These are phyloP conservation scores for Hyperoplus immaculatus DNA, from an alignment of 2,797 vertebrate genomes.

Conservation along the genomic window DNA sequence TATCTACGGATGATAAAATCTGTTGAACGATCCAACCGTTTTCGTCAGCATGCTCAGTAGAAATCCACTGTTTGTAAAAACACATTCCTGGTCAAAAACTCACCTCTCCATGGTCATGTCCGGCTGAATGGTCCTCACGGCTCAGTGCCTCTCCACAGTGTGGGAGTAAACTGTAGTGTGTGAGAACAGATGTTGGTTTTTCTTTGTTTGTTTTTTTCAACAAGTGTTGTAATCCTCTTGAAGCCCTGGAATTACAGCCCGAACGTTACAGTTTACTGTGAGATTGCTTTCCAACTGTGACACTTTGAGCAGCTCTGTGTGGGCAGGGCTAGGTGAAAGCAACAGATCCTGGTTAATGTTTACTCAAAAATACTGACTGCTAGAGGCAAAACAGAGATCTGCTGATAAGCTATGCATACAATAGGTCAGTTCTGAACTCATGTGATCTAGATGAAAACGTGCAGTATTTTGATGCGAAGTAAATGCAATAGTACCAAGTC, in stretches of 20 bases:
- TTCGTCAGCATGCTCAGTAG: not conserved
- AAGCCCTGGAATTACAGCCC: constrained; percentile 10
- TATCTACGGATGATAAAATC: not conserved
- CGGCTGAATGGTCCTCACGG: constrained; percentile 50
- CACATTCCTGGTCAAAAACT: constrained; percentile 53
- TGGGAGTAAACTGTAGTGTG: constrained; percentile 7
- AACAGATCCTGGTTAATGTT: constrained; percentile 80
- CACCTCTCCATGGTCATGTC: constrained; percentile 77
- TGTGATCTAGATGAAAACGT: not conserved
- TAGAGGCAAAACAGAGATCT: constrained; percentile 27
- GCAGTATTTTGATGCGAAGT: not conserved
- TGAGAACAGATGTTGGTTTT: constrained; percentile 16
- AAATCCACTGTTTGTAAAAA: constrained; percentile 32
- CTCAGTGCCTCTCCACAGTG: constrained; percentile 54
- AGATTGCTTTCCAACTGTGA: constrained; percentile 9
- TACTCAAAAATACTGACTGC: constrained; percentile 61
- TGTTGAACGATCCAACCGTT: not conserved
- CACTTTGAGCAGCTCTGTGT: constrained; percentile 20
- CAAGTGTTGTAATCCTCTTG: constrained; percentile 32
- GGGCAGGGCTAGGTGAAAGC: constrained; percentile 33
- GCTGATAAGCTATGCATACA: constrained; percentile 44
- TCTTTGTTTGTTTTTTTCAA: not conserved
- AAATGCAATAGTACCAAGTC: not conserved
- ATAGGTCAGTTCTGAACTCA: not conserved
- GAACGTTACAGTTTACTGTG: constrained; percentile 16